Percentiles rank a stretch among this genome's conserved stretches.
phyloP scores from a whole-genome alignment of 2,888 invertebrate species.

The Myopa testacea region DNA sequence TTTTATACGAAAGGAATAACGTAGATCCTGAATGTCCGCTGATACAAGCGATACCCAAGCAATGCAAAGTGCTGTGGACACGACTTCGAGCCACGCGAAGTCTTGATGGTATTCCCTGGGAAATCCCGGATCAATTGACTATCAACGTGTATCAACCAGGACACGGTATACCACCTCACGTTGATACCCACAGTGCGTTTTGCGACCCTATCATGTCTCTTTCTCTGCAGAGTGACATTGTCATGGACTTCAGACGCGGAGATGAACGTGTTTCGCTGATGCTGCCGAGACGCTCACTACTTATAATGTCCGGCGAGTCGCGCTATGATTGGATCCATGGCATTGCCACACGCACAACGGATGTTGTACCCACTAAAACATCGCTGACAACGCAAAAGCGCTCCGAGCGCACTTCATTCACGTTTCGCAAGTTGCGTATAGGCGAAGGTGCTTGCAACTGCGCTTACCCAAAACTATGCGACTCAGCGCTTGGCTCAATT shows the following conservation, averaged over 20 bases:
- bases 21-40: slow-evolving; percentile 80
- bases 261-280: slow-evolving; percentile 73
- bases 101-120: slow-evolving; percentile 58
- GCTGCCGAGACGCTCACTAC: slow-evolving; percentile 78
- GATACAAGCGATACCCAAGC: slow-evolving; percentile 75
- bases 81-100: slow-evolving; percentile 39
- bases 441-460: slow-evolving; percentile 77
- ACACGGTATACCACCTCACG: slow-evolving; percentile 94
- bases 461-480: slow-evolving; percentile 75
- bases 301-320: slow-evolving; percentile 84
- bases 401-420: slow-evolving; percentile 81
- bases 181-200: slow-evolving; percentile 96
- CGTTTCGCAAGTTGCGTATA: slow-evolving; percentile 76
- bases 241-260: slow-evolving; percentile 89
- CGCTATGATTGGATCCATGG: slow-evolving; percentile 90
- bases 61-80: slow-evolving; percentile 76
- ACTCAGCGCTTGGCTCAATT: slow-evolving; percentile 67
- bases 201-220: slow-evolving; percentile 88
- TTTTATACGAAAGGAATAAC: slow-evolving; percentile 87
- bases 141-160: slow-evolving; percentile 87
- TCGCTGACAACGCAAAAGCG: slow-evolving; percentile 71
- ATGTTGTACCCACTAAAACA: slow-evolving; percentile 73
- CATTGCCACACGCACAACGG: slow-evolving; percentile 86
- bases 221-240: slow-evolving; percentile 81
- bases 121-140: slow-evolving; percentile 83